A percentile compares a stretch with the other conserved stretches of the same genome.
Evolutionary conservation across 2,797 vertebrate genomes (phyloP).

Genomic region (Florisuga fusca): DNA sequence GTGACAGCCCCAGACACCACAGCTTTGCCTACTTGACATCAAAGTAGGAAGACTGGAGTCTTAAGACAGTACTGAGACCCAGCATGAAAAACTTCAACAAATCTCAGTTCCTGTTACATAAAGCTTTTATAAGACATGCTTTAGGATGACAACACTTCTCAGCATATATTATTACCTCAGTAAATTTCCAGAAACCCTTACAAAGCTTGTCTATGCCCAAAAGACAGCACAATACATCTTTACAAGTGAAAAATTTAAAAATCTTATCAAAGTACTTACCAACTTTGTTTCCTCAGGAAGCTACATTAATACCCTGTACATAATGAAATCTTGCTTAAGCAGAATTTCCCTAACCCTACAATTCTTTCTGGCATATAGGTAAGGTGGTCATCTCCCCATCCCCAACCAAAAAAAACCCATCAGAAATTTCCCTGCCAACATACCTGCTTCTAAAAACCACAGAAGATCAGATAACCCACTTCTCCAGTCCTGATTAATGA

Average conservation of each 20-base stretch:
- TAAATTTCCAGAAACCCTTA: neutral
- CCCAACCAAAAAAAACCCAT: neutral
- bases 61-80: neutral
- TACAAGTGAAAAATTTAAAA: neutral
- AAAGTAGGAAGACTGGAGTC: neutral
- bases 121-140: neutral
- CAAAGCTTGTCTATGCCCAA: neutral
- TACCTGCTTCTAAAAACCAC: constrained; percentile 60
- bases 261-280: neutral
- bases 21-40: neutral
- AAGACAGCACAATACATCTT: neutral
- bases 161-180: neutral
- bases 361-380: neutral
- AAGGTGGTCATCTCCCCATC: neutral
- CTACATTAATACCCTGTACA: neutral
- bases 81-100: neutral
- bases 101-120: neutral
- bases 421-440: neutral
- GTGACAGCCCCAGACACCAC: neutral
- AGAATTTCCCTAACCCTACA: neutral
- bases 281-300: neutral
- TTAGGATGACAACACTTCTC: neutral
- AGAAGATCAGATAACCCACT: constrained; percentile 3
- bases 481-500: neutral
- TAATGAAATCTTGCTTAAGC: neutral